Conservation (phyloP, 2,113 vertebrate species). For the Chaetodon auriga region DNA sequence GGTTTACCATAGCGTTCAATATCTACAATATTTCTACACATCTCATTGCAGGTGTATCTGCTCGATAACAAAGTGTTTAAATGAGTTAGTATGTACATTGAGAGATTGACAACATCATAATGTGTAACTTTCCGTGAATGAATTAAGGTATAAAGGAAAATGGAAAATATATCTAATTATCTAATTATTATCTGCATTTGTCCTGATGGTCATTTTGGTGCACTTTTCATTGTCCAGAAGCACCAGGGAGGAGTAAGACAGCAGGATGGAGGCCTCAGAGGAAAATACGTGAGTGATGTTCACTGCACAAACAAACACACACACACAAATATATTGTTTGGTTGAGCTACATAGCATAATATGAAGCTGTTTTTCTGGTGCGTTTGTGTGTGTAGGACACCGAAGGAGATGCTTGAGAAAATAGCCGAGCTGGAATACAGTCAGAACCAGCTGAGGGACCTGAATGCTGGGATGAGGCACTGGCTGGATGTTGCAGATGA, state of each 20-base stretch:
- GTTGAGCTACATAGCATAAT: neutral
- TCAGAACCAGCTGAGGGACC: conserved; percentile 50
- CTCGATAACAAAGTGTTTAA: neutral
- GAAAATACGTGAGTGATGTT: conserved; percentile 62
- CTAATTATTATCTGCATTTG: too few relatives aligned
- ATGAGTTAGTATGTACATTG: neutral
- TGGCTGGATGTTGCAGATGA: conserved; percentile 72
- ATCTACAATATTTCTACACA: neutral
- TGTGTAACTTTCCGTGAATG: neutral
- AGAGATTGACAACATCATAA: neutral
- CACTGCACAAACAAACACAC: neutral
- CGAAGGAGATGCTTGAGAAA: conserved; percentile 64
- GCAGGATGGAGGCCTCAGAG: conserved; percentile 41
- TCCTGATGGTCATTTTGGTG: neutral
- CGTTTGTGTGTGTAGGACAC: conserved; percentile 37
- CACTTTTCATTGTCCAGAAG: neutral
- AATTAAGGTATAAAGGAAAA: neutral
- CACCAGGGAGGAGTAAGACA: conserved; percentile 5
- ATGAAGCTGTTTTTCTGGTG: neutral
- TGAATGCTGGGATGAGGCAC: conserved; percentile 60
- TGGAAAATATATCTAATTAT: neutral
- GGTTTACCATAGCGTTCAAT: neutral
- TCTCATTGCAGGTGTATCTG: neutral
- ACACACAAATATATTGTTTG: neutral
- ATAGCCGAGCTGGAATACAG: conserved; percentile 63